A percentile compares a stretch with the other conserved stretches of the same genome.
phyloP scores from a whole-genome alignment of 1,140 invertebrate species.

The Psilanteris sp. region DNA sequence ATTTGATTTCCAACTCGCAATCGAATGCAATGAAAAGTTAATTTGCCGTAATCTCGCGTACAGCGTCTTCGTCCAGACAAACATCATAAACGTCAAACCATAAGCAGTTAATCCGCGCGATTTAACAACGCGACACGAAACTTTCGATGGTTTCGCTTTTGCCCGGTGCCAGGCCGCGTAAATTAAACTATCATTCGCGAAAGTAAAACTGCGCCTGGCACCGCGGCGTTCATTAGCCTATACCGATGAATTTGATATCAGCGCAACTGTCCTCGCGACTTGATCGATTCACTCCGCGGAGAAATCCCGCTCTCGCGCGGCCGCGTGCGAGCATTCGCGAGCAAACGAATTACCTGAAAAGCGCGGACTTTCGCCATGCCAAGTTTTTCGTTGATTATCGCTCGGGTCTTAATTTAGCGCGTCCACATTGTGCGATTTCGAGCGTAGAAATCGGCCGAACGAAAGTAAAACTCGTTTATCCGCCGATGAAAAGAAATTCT shows the following conservation, averaged over 20 bases:
- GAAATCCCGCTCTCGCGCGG: constrained; percentile 31
- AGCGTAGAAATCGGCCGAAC: constrained; percentile 21
- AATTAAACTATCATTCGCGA: constrained; percentile 48
- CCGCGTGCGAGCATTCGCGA: constrained; percentile 15
- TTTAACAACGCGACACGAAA: constrained; percentile 11
- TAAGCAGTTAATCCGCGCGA: constrained; percentile 11
- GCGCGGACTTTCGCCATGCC: constrained; percentile 20
- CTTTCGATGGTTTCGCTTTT: constrained; percentile 27
- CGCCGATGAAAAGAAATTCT: constrained; percentile 15
- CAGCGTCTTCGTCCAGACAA: too few species aligned
- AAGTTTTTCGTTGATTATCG: constrained; percentile 18
- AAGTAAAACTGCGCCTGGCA: constrained; percentile 61
- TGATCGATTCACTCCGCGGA: constrained; percentile 5
- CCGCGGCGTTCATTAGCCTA: constrained; percentile 41
- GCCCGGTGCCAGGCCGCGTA: neutral
- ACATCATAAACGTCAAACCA: constrained; percentile 3
- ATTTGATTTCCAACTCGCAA: neutral
- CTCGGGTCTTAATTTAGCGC: constrained; percentile 10
- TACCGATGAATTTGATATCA: constrained; percentile 44
- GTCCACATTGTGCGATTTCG: constrained; percentile 3
- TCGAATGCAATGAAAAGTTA: neutral
- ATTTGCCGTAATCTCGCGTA: neutral
- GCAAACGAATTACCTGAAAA: constrained; percentile 21
- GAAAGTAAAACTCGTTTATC: constrained; percentile 15
- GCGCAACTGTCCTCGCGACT: constrained; percentile 3